Evolutionary conservation across 2,888 invertebrate genomes (phyloP), one percentile per base, ranked within the genome.

Genomic region (Caenorhabditis sp.): DNA sequence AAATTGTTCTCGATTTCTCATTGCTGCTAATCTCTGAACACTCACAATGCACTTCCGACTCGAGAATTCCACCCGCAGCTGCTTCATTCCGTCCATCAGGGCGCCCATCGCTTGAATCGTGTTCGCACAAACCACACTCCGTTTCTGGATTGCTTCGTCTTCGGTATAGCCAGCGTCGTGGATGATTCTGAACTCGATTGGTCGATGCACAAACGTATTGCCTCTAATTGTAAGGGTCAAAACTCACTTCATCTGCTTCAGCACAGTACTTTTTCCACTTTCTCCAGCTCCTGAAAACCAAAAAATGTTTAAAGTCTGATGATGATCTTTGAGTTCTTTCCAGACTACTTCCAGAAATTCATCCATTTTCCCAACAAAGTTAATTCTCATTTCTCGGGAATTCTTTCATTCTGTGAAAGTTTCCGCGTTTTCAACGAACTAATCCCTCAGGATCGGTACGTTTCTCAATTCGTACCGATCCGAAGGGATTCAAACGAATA

Each of bases 181-280:
- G 94, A 99, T 99, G 94, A 99, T 99, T 95, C 97, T 97, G 61
- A 72, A 85, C 18, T 53, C 15, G 18, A 11, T 13, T 32, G 4
- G 5, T 40, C 8, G 22, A n/a, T n/a, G n/a, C 32, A 32, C 32
- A 32, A 32, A 9, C 4, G 32, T 32, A 9, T 32, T 4, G 9
- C 5, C 32, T 32, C 32, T 32, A 32, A 32, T 32, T 32, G 32
- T 4, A 44, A n/a, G n/a, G n/a, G n/a, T n/a, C n/a, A 18, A 18
- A 92, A 95, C 96, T 96, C 93, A 97, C 97, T 97, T 98, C 97
- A 98, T 98, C 95, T 98, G 98, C 95, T 98, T 98, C 91, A 98
- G 96, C 94, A 98, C 97, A 92, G 98, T 98, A 94, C 97, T 97
- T 94, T 98, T 98, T 92, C 98, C 98, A 91, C 97, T 98, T 94